Percentiles rank a stretch among this genome's conserved stretches.
These are phyloP conservation scores for Heliconius erato DNA, from an alignment of 2,888 invertebrate species.

Conservation along the genomic window DNA sequence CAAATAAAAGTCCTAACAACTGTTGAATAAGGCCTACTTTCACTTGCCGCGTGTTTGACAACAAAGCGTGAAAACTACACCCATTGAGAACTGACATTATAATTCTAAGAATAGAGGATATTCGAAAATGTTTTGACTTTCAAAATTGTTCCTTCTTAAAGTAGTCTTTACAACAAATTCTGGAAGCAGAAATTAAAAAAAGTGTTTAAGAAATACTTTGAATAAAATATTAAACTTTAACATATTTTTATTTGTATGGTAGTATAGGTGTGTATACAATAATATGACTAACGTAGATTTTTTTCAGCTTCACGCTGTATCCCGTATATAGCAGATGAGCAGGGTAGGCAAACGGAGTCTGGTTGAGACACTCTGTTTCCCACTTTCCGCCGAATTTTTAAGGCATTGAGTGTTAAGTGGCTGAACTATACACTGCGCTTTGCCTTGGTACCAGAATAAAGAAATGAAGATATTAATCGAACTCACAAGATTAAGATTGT, in stretches of 20 bases:
- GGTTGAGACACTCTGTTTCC: too few relatives aligned
- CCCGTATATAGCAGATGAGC: too few relatives aligned
- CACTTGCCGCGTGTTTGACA: background rate
- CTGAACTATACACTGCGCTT: too few relatives aligned
- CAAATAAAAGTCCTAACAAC: background rate
- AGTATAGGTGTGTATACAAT: background rate
- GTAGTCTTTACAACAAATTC: background rate
- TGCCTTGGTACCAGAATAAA: too few relatives aligned
- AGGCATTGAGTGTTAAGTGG: too few relatives aligned
- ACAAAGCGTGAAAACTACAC: conserved; percentile 33
- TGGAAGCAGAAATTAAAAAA: background rate
- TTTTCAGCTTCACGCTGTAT: too few relatives aligned
- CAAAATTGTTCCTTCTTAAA: background rate
- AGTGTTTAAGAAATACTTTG: too few relatives aligned
- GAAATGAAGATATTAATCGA: too few relatives aligned
- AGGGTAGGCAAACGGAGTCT: too few relatives aligned
- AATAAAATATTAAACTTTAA: too few relatives aligned
- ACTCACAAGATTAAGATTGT: too few relatives aligned
- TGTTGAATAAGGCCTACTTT: background rate
- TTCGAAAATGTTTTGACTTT: conserved; percentile 2
- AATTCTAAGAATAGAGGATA: conserved; percentile 18
- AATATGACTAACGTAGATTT: background rate
- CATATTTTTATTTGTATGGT: background rate
- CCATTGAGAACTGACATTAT: conserved; percentile 31
- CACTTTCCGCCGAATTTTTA: too few relatives aligned